Conservation (phyloP, 2,113 vertebrate species). For the Microcebus ravelobensis region DNA sequence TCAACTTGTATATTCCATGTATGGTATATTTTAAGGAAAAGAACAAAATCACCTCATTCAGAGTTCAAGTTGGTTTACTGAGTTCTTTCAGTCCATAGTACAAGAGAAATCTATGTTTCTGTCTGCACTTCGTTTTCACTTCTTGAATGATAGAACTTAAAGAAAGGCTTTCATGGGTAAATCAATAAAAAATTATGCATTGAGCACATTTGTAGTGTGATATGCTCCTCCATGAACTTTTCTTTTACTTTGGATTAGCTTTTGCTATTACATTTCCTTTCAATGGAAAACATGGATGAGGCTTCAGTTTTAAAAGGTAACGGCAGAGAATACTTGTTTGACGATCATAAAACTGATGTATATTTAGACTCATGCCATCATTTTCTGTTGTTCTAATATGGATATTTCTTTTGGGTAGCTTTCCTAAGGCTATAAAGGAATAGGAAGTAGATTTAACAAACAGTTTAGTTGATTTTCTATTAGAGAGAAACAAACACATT, state of each 20-base stretch:
- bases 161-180: constrained; percentile 31
- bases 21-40: background rate
- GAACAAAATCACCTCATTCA: background rate
- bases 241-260: constrained; percentile 41
- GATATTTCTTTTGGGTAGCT: constrained; percentile 59
- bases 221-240: background rate
- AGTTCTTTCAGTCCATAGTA: background rate
- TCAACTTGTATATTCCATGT: background rate
- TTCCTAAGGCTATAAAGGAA: constrained; percentile 38
- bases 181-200: background rate
- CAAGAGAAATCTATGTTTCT: background rate
- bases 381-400: background rate
- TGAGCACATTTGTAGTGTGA: background rate
- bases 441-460: constrained; percentile 39
- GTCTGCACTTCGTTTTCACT: background rate
- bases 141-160: background rate
- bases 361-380: background rate
- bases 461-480: constrained; percentile 14
- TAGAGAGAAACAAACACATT: background rate
- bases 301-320: constrained; percentile 44
- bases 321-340: background rate
- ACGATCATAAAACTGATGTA: background rate
- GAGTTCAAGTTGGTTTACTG: background rate
- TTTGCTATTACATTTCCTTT: constrained; percentile 29
- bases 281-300: background rate